Evolutionary conservation across 1,140 invertebrate genomes (phyloP).

Genomic region (Melanaphis sacchari): DNA sequence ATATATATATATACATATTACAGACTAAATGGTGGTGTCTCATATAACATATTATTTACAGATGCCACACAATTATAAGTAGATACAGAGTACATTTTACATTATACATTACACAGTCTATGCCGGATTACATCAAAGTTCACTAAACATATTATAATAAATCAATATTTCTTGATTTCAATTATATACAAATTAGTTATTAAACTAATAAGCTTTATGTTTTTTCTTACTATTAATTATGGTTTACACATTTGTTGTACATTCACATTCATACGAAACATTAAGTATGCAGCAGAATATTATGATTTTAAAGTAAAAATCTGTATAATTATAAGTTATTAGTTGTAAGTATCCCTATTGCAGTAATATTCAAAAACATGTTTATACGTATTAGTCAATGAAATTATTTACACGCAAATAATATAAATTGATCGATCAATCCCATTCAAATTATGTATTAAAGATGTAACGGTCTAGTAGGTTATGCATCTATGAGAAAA

Average conservation of each 20-base stretch:
- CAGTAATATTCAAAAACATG: background rate
- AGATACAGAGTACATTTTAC: background rate
- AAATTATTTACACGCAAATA: background rate
- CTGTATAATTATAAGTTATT: background rate
- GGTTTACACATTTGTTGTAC: too few relatives aligned
- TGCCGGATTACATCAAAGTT: background rate
- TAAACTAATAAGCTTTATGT: background rate
- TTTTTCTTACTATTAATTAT: too few relatives aligned
- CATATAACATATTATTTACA: background rate
- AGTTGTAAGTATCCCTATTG: background rate
- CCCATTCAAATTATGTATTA: background rate
- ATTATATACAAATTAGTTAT: background rate
- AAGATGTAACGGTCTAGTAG: background rate
- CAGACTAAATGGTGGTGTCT: slow-evolving; percentile 22
- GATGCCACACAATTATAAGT: background rate
- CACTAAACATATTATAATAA: background rate
- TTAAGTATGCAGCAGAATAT: background rate
- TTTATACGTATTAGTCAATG: background rate
- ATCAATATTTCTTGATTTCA: background rate
- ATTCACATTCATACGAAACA: background rate
- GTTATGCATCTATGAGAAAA: background rate
- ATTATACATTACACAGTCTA: slow-evolving; percentile 2
- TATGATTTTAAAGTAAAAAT: slow-evolving; percentile 16
- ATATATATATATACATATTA: slow-evolving; percentile 16
- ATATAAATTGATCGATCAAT: background rate